Base-by-base conservation (phyloP, 2,888 invertebrate genomes). In the Lysandra coridon region DNA sequence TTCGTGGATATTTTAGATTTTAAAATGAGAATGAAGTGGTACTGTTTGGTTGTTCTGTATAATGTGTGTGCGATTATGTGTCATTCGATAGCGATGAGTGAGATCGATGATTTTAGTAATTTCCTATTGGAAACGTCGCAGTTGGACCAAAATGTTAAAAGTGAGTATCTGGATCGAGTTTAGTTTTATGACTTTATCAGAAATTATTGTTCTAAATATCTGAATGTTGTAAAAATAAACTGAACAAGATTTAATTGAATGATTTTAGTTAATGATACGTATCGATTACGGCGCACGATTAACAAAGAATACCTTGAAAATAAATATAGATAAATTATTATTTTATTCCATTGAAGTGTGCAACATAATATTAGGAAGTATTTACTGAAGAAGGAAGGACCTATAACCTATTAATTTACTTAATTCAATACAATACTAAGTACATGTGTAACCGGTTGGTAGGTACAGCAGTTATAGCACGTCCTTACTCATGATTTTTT, bases 61-160 rank as follows among this genome's bases (percentile, higher is more conserved):
- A 80, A 90, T 83, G 80, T 90, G 83, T 89, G 89, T 88, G 89
- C 87, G 82, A 83, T 88, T 81, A 87, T 88, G 90, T 90, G 93
- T 83, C 84, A 85, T 82, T 85, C 89, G 78, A 92, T 92, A 90
- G 87, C 90, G 64, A 83, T 85, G 64, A 85, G 88, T 80, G 95
- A 95, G 84, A 83, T 95, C 44, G 90, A 92, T 83, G 94, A 94
- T 82, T 95, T 94, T 85, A 89, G 87, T 82, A 90, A 92, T 79
- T 92, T 90, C 82, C 85, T 95, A 80, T 86, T 87, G 81, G 89
- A 88, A 84, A 92, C 93, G 1, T 93, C 94, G 4, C 89, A 89
- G 69, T 87, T 94, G 86, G 93, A 93, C 86, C 88, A 91, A 81
- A 90, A 89, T 81, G 87, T 93, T 44, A 92, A 91, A 90, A 93